Evolutionary conservation across 2,888 invertebrate species (phyloP), one percentile per base, ranked within the genome.

Genomic region (Myathropa florea): DNA sequence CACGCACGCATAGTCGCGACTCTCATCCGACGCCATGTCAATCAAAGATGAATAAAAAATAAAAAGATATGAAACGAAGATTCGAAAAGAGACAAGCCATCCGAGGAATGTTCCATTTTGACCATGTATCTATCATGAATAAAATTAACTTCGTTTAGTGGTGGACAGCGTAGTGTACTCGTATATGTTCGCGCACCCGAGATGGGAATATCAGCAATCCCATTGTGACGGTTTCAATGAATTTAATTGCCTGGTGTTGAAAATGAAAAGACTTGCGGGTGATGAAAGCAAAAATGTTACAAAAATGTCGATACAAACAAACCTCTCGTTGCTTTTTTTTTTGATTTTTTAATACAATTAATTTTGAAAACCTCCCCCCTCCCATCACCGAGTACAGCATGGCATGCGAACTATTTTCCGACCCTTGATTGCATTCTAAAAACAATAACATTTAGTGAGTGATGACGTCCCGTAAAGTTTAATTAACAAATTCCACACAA

Each of bases 101-200:
- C 57, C 57, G 18, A 67, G 63, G 72, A 82, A 82, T 85, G 77
- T 82, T 77, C 70, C 72, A 82, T 82, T 81, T 59, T 81, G 84
- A 72, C 76, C 72, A 77, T 80, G 80, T 75, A 79, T 79, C 73
- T 71, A 68, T 72, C 71, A 67, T 18, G 65, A 46, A 21, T 60
- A 36, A 55, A 28, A 46, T 39, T n/a, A 39, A 39, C n/a, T 39
- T 39, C 39, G n/a, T 39, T 39, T n/a, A 18, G 46, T 46, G 18
- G 46, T 46, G 46, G 18, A n/a, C 46, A n/a, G 46, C n/a, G 72
- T 77, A 78, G 82, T 73, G 68, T 71, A 82, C 77, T 73, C 64
- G 71, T 68, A 65, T 46, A 18, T 18, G 7, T 18, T 3, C 6
- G n/a, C 14, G 18, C 1, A 46, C 18, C n/a, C 0, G n/a, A 12